Evolutionary conservation across 2,888 invertebrate genomes (phyloP).

Genomic region (Pammene fasciana): DNA sequence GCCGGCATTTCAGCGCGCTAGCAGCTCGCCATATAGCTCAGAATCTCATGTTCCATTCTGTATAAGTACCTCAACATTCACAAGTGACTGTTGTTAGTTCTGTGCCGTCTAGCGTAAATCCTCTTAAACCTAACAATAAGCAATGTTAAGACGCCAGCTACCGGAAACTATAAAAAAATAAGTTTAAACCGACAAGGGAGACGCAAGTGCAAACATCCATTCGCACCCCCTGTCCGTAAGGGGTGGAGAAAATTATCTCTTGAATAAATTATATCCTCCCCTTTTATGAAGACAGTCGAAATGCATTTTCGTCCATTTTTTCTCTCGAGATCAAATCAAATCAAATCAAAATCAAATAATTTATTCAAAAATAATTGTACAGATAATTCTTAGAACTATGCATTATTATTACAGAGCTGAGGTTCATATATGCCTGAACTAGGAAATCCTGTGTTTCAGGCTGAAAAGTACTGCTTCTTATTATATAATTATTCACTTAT

Average conservation of each 20-base stretch:
- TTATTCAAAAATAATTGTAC: too few relatives aligned
- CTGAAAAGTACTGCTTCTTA: too few relatives aligned
- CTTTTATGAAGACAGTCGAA: conserved; percentile 81
- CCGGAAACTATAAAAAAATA: conserved; percentile 41
- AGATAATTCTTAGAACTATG: too few relatives aligned
- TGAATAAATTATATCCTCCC: conserved; percentile 83
- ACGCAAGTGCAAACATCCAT: conserved; percentile 71
- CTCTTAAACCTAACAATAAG: conserved; percentile 20
- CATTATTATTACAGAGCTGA: too few relatives aligned
- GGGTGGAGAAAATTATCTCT: conserved; percentile 82
- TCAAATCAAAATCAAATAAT: too few relatives aligned
- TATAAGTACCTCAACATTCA: background rate
- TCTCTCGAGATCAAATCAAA: too few relatives aligned
- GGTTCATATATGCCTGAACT: too few relatives aligned
- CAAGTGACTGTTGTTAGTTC: conserved; percentile 35
- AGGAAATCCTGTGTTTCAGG: too few relatives aligned
- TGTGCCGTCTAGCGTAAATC: conserved; percentile 34
- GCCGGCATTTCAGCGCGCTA: conserved; percentile 1
- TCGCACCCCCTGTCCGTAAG: conserved; percentile 70
- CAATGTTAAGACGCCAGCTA: background rate
- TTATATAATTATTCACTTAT: too few relatives aligned
- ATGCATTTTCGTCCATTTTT: conserved; percentile 81
- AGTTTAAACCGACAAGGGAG: conserved; percentile 30
- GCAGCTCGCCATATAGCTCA: background rate
- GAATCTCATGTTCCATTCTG: background rate